Conservation (phyloP, 2,888 invertebrate species). For the Entomobrya proxima region DNA sequence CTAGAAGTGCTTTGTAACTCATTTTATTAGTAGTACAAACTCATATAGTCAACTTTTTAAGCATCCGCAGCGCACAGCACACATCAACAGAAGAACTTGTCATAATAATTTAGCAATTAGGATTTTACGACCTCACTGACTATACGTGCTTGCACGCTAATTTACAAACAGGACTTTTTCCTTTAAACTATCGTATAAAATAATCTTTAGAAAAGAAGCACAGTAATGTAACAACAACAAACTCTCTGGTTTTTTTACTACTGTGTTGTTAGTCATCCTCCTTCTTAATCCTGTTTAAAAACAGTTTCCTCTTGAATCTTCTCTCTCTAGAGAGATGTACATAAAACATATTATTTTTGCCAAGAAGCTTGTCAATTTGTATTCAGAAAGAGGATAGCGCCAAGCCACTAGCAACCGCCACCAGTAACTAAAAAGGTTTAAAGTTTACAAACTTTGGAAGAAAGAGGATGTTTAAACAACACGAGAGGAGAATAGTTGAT, state of each 20-base stretch:
- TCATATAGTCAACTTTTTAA: no score
- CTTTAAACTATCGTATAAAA: constrained; percentile 43
- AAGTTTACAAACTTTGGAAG: constrained; percentile 42
- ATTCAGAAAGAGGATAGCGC: constrained; percentile 54
- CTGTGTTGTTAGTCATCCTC: constrained; percentile 40
- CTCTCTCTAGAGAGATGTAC: neutral
- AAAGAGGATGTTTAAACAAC: constrained; percentile 54
- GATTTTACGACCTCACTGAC: constrained; percentile 69
- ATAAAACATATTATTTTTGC: no score
- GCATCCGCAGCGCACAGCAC: no score
- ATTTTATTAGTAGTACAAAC: no score
- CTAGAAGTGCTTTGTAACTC: no score
- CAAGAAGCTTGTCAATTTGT: constrained; percentile 62
- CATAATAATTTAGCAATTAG: constrained; percentile 71
- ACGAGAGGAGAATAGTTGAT: constrained; percentile 27
- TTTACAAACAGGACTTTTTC: constrained; percentile 66
- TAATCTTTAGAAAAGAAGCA: constrained; percentile 31
- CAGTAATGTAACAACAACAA: constrained; percentile 13
- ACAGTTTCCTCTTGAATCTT: constrained; percentile 16
- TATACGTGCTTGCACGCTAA: constrained; percentile 64
- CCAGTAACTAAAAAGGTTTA: constrained; percentile 40
- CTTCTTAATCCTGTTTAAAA: neutral
- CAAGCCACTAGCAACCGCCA: neutral
- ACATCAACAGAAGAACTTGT: constrained; percentile 55
- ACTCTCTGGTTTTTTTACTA: neutral